Base-by-base conservation (phyloP, 1,140 invertebrate species). In the Drosophila virilis region DNA sequence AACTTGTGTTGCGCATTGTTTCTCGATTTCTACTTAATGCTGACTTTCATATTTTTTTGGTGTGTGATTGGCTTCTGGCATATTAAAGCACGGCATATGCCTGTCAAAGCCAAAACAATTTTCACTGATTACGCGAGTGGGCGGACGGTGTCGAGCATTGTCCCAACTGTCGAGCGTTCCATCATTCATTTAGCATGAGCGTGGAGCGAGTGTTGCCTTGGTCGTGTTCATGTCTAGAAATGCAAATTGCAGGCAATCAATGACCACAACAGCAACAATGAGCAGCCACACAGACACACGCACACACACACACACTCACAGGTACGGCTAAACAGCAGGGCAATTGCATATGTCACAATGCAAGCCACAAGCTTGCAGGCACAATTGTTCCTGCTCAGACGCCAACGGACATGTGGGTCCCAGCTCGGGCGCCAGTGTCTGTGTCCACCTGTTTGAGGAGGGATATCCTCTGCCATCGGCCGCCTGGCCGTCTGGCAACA, bases 241-340 rank as follows among this genome's bases (percentile, higher is more conserved):
- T 78, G 75, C 75, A 78, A 78, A 78, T 70, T 79, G 77, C 77
- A 69, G 77, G 67, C 77, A 79, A 74, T 79, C 77, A 79, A 74
- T 79, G 77, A 78, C 69, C 78, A 71, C 65, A 74, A 61, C 58
- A 78, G 48, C 40, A 62, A 61, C 48, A 70, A 71, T 57, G 74
- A 38, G 9, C 13, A 61, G 10, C 28, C 17, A 10, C 6, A 61
- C 13, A 46, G 33, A 13, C 10, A 50, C 45, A 38, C 45, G 37
- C 6, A 38, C 8, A 64, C 32, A 33, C 60, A 51, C 8, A 51
- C 8, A 28, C 22, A 13, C 5, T 43, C 5, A 28, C 60, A 22
- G 0, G 9, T 6, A 59, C 6, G n/a, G 22, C n/a, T 15, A 28
- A 8, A n/a, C 32, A 37, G 55, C 40, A 28, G 15, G 43, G 15